Percentiles rank a stretch among this genome's conserved stretches.
phyloP scores from a whole-genome alignment of 1,140 invertebrate genomes.

The Heliothis subflexa region DNA sequence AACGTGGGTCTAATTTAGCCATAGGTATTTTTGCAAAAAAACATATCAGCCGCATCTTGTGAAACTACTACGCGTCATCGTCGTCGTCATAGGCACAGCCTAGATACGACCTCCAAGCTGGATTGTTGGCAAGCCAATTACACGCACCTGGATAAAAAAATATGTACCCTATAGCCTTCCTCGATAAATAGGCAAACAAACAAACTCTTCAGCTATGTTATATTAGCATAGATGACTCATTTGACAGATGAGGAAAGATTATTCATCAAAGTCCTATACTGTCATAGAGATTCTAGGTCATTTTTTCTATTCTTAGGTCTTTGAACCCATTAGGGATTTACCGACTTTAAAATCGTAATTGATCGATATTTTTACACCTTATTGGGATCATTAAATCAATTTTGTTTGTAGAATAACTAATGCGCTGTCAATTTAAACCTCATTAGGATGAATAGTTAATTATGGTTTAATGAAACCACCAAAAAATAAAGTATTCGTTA shows the following conservation, averaged over 20 bases:
- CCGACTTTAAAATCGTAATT: background rate
- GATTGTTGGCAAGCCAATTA: too few relatives aligned
- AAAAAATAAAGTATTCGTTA: conserved; percentile 10
- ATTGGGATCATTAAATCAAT: background rate
- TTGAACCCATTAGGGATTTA: conserved; percentile 25
- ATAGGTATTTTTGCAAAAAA: too few relatives aligned
- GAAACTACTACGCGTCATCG: too few relatives aligned
- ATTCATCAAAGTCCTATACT: conserved; percentile 17
- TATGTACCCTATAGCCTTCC: background rate
- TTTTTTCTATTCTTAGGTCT: conserved; percentile 30
- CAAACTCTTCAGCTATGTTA: background rate
- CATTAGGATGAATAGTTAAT: conserved; percentile 24
- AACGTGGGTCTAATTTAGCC: too few relatives aligned
- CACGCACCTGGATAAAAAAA: too few relatives aligned
- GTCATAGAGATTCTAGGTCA: conserved; percentile 33
- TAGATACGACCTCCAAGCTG: too few relatives aligned
- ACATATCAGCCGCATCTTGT: too few relatives aligned
- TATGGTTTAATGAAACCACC: background rate
- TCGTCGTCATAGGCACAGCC: too few relatives aligned
- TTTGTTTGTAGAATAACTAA: background rate
- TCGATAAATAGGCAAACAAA: too few relatives aligned
- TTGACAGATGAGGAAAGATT: conserved; percentile 23
- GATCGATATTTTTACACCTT: background rate
- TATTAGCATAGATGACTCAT: background rate
- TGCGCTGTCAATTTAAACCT: background rate